A percentile compares a stretch with the other conserved stretches of the same genome.
Evolutionary conservation across 2,888 invertebrate species (phyloP).

Genomic region (Dorcus hopei): DNA sequence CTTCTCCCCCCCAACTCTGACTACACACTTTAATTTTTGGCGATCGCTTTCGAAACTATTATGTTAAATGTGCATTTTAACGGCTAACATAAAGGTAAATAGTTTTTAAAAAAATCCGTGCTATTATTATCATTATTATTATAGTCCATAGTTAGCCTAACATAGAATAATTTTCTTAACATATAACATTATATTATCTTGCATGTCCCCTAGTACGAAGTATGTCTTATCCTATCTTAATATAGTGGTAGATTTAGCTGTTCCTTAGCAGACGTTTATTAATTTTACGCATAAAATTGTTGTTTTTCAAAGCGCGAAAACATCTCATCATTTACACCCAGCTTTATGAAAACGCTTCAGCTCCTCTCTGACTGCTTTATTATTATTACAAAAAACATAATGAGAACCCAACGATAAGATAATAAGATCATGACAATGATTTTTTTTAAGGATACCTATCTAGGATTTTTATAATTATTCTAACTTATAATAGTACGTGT

Average conservation of each 20-base stretch:
- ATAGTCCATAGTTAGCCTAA: slow-evolving; percentile 48
- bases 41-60: no score
- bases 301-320: slow-evolving; percentile 19
- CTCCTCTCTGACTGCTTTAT: slow-evolving; percentile 18
- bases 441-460: slow-evolving; percentile 19
- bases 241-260: slow-evolving; percentile 46
- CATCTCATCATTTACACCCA: slow-evolving; percentile 15
- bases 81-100: neutral
- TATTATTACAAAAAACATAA: neutral
- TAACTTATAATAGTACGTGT: slow-evolving; percentile 14
- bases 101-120: slow-evolving; percentile 30
- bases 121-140: slow-evolving; percentile 46
- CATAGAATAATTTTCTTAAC: slow-evolving; percentile 49
- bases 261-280: slow-evolving; percentile 37
- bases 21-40: no score
- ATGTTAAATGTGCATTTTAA: neutral
- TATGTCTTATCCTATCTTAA: slow-evolving; percentile 44
- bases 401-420: slow-evolving; percentile 24
- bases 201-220: slow-evolving; percentile 47
- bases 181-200: slow-evolving; percentile 46
- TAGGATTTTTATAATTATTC: slow-evolving; percentile 17
- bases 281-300: slow-evolving; percentile 29
- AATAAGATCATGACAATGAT: slow-evolving; percentile 33
- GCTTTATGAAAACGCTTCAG: slow-evolving; percentile 20
- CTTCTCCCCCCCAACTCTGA: no score